Evolutionary conservation across 2,113 vertebrate genomes (phyloP), one percentile per base, ranked within the genome.

Genomic region (Numida meleagris): DNA sequence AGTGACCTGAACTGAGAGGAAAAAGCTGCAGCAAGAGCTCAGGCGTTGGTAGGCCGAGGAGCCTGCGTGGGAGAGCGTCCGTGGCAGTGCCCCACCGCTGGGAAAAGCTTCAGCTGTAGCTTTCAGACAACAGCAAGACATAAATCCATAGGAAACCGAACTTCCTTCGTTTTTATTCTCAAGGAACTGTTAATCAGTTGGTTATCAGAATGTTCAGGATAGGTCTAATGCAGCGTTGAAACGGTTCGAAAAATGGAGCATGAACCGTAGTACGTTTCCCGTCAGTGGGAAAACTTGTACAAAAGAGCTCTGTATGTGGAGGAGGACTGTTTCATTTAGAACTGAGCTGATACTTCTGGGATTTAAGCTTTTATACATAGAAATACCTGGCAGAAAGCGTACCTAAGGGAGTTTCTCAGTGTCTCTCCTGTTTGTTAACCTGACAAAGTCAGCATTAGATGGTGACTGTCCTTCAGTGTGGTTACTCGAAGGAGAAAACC

Each of bases 101-200:
- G 92, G 92, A 96, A 96, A 89, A 90, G 79, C 62, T 59, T 87
- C 84, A 16, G 85, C 85, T 45, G 7, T 8, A 66, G 82, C 75
- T 66, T 66, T 45, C 63, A 53, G 40, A 83, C 88, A 95, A 3
- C 85, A 68, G 1, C 23, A 51, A 46, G 83, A 14, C 90, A 90
- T 40, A 78, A 96, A 94, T 93, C 90, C 82, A 61, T 90, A 96
- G 96, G 92, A 96, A 96, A 89, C 80, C 88, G 63, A 93, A 83
- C 96, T 93, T 96, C 92, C 94, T 83, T 63, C 12, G 68, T 31
- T 90, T 87, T 74, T 86, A 81, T 83, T 95, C 90, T 92, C 68
- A 51, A 83, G 90, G 95, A 96, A 12, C 96, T 93, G 92, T 93
- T 92, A 71, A 95, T 96, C 94, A 95, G 90, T 46, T 83, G 88